Evolutionary conservation across 1,140 invertebrate species (phyloP), one percentile per base, ranked within the genome.

Genomic region (Phenacoccus solenopsis): DNA sequence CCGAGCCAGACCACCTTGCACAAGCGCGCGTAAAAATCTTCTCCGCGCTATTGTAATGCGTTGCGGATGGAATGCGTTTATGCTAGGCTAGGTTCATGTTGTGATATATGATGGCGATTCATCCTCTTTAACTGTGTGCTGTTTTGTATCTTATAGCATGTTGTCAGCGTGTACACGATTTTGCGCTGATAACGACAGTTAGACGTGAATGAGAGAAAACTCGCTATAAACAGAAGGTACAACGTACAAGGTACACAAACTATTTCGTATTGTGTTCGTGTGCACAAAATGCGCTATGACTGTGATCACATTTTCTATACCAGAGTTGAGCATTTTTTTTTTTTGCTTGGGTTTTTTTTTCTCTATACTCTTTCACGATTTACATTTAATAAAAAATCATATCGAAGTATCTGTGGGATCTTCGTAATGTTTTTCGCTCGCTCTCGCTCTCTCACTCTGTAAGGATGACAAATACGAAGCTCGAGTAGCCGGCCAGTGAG

Each of bases 41-140:
- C 32, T 64, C 59, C 12, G 12, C 59, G 21, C 59, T 64, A 64
- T 64, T 64, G 59, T 64, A 64, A 64, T 64, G 25, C 59, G 59
- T 64, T 64, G 20, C 25, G 20, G 25, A 64, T 64, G 59, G 59
- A 64, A 64, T 64, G 59, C 59, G 59, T 64, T 64, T 64, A 64
- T 64, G 59, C 16, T 64, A n/a, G 59, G 56, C 21, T 24, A n/a
- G 38, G 16, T 64, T 64, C 59, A 64, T 25, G 22, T 64, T 64
- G 59, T 64, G 59, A 64, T 64, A 64, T 64, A 64, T 64, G 59
- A 64, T 64, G 59, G 59, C 59, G 59, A 64, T 64, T 64, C 59
- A 64, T 64, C 59, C 59, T 64, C 59, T 64, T 25, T 25, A 3
- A 16, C 22, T 24, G 3, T 64, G 25, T 64, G 21, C 32, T 64